Conservation (phyloP, 2,113 vertebrate genomes). For the Amblyornis subalaris region DNA sequence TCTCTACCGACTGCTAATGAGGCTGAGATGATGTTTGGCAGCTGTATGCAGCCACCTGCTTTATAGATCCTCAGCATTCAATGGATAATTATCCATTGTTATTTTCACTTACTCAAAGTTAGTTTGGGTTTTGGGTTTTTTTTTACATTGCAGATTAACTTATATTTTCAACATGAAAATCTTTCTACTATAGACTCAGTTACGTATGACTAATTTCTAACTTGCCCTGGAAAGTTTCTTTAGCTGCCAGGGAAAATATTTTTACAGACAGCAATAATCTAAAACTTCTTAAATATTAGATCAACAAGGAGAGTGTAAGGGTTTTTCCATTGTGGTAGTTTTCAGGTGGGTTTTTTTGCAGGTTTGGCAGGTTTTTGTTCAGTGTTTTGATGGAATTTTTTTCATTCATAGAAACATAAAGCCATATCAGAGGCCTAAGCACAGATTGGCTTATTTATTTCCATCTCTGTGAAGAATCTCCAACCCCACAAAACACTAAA, state of each 20-base stretch:
- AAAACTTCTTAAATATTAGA: neutral
- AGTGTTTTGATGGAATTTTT: neutral
- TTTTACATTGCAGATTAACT: neutral
- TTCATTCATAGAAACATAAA: neutral
- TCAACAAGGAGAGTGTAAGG: neutral
- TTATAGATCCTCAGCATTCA: neutral
- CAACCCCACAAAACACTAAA: neutral
- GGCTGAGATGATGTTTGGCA: slow-evolving; percentile 25
- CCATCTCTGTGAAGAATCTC: neutral
- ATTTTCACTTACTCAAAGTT: slow-evolving; percentile 1
- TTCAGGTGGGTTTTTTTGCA: neutral
- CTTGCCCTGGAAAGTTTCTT: neutral
- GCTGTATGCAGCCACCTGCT: slow-evolving; percentile 32
- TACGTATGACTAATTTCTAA: neutral
- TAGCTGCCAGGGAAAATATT: neutral
- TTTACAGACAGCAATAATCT: neutral
- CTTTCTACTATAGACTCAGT: neutral
- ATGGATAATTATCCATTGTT: neutral
- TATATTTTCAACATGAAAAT: neutral
- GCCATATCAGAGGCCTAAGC: neutral
- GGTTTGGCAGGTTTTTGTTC: neutral
- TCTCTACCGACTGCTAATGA: slow-evolving; percentile 18
- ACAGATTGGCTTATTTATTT: neutral
- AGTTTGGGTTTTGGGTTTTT: neutral
- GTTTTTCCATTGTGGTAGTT: neutral